Percentiles rank a stretch among this genome's conserved stretches.
These are phyloP conservation scores for Diplodus puntazzo DNA, from an alignment of 2,797 vertebrate genomes.

Conservation along the genomic window DNA sequence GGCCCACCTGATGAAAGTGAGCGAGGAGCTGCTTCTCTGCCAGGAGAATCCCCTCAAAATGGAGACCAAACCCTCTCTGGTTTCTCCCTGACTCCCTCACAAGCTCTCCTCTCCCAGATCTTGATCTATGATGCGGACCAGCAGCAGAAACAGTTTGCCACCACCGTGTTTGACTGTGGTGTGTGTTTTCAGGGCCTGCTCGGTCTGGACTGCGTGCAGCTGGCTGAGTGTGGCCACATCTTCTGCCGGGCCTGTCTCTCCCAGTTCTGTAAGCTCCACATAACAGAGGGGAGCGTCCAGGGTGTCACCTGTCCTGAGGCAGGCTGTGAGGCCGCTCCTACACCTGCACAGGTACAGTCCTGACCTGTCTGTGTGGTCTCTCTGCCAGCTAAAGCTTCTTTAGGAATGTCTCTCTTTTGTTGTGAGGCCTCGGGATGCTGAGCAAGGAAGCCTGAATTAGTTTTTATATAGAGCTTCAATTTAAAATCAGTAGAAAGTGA, in stretches of 20 bases:
- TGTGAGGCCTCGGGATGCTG: neutral
- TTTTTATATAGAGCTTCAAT: neutral
- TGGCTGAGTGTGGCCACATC: constrained; percentile 88
- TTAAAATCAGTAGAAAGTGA: neutral
- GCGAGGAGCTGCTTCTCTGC: constrained; percentile 49
- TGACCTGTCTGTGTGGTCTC: neutral
- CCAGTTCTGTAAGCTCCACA: constrained; percentile 90
- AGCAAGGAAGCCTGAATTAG: neutral
- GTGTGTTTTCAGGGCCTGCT: constrained; percentile 89
- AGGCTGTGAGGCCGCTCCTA: constrained; percentile 86
- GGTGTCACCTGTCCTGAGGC: constrained; percentile 89
- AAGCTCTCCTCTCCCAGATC: constrained; percentile 85
- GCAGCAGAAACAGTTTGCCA: constrained; percentile 86
- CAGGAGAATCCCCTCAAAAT: neutral
- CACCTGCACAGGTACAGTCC: constrained; percentile 88
- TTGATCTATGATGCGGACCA: constrained; percentile 88
- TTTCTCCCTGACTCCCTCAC: constrained; percentile 35
- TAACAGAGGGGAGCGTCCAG: constrained; percentile 89
- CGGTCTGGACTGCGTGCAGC: constrained; percentile 87
- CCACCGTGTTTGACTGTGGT: constrained; percentile 86
- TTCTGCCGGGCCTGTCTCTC: constrained; percentile 90
- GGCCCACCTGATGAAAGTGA: neutral
- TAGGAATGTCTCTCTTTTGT: neutral
- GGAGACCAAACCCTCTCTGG: neutral
- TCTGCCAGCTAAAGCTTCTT: neutral